A percentile compares a stretch with the other conserved stretches of the same genome.
These are phyloP conservation scores for Pygoscelis adeliae DNA, from an alignment of 2,113 vertebrate genomes.

Conservation along the genomic window DNA sequence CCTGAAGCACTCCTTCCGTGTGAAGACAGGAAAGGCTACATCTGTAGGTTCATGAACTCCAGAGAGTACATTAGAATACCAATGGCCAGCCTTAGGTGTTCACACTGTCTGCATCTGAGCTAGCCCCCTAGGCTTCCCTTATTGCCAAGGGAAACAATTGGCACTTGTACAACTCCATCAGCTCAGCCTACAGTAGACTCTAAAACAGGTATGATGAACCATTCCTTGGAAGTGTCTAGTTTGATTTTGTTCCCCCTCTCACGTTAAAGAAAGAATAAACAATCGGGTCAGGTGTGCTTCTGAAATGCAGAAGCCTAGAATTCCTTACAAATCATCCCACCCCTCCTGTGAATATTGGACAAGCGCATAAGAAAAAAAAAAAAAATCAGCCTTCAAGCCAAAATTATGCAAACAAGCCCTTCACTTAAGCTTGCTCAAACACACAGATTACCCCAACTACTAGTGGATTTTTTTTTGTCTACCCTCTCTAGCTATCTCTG, in stretches of 20 bases:
- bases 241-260: background rate
- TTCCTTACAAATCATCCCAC: background rate
- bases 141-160: fast-evolving
- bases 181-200: background rate
- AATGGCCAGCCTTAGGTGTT: background rate
- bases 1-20: background rate
- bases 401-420: background rate
- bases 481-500: background rate
- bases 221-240: background rate
- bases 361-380: background rate
- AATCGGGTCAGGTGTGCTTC: background rate
- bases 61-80: background rate
- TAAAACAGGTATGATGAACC: background rate
- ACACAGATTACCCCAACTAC: background rate
- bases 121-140: background rate
- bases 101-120: background rate
- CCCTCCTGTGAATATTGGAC: background rate
- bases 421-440: background rate
- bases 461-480: background rate
- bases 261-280: background rate
- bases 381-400: background rate
- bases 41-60: background rate
- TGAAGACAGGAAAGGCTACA: background rate
- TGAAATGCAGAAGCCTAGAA: background rate
- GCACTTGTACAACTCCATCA: background rate